Percentiles rank a stretch among this genome's conserved stretches.
Conservation (phyloP, 1,140 invertebrate species). For the Scaptomyza pallida region DNA sequence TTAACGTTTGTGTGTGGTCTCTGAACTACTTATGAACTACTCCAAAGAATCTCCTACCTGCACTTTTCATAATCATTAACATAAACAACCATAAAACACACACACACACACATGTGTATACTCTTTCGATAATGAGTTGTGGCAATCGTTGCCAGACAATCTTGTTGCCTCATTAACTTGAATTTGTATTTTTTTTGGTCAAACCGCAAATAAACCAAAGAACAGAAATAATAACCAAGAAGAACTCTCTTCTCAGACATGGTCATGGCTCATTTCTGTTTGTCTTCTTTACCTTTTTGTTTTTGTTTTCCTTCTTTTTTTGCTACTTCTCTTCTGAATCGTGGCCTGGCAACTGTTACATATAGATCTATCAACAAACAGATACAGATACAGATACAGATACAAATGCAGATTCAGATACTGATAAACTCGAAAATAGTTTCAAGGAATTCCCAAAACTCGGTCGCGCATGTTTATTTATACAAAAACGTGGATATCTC, state of each 20-base stretch:
- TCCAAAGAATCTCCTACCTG: conserved; percentile 46
- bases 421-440: conserved; percentile 70
- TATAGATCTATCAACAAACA: conserved; percentile 41
- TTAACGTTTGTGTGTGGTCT: conserved; percentile 59
- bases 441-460: conserved; percentile 76
- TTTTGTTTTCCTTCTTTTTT: conserved; percentile 35
- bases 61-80: conserved; percentile 64
- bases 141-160: conserved; percentile 63
- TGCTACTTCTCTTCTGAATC: conserved; percentile 33
- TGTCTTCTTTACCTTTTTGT: conserved; percentile 50
- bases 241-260: conserved; percentile 50
- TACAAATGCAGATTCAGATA: conserved; percentile 33
- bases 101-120: not conserved
- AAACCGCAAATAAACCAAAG: conserved; percentile 67
- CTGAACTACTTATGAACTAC: conserved; percentile 20
- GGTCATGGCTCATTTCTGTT: conserved; percentile 51
- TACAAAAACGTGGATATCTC: conserved; percentile 51
- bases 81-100: conserved; percentile 73
- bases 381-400: conserved; percentile 17
- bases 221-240: conserved; percentile 14
- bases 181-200: conserved; percentile 35
- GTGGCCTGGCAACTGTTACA: conserved; percentile 44
- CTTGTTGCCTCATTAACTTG: conserved; percentile 70
- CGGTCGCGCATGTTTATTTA: conserved; percentile 69
- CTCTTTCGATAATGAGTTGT: conserved; percentile 56